Conservation (phyloP, 2,888 invertebrate genomes). For the Conus canariensis region DNA sequence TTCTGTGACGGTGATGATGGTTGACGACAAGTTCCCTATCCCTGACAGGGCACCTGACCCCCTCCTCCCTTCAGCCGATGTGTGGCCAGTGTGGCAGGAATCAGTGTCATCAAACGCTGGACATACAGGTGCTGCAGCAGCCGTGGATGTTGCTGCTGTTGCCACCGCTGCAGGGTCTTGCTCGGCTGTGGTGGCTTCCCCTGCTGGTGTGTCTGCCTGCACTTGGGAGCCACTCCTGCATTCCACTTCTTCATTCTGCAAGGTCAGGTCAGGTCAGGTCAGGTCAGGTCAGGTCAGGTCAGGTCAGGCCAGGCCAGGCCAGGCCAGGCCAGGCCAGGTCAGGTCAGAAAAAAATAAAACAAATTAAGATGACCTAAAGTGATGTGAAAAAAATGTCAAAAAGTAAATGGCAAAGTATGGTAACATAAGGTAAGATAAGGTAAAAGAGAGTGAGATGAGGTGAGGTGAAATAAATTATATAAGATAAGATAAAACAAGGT, state of each 20-base stretch:
- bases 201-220: neutral
- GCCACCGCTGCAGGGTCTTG: neutral
- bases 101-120: slow-evolving; percentile 25
- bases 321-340: neutral
- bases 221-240: neutral
- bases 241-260: slow-evolving; percentile 22
- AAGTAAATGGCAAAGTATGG: too few relatives aligned
- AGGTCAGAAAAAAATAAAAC: neutral
- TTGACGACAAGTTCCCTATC: neutral
- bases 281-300: too few relatives aligned
- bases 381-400: too few relatives aligned
- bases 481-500: too few relatives aligned
- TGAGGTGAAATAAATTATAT: too few relatives aligned
- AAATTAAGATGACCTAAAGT: neutral
- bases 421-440: too few relatives aligned
- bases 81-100: slow-evolving; percentile 20
- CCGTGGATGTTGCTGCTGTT: neutral
- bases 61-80: slow-evolving; percentile 25
- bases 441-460: too few relatives aligned
- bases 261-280: too few relatives aligned
- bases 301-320: too few relatives aligned
- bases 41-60: slow-evolving; percentile 21
- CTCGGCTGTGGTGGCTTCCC: neutral
- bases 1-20: slow-evolving; percentile 36
- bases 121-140: neutral